Conservation (phyloP, 2,888 invertebrate species). For the Macrostomum cliftonense region DNA sequence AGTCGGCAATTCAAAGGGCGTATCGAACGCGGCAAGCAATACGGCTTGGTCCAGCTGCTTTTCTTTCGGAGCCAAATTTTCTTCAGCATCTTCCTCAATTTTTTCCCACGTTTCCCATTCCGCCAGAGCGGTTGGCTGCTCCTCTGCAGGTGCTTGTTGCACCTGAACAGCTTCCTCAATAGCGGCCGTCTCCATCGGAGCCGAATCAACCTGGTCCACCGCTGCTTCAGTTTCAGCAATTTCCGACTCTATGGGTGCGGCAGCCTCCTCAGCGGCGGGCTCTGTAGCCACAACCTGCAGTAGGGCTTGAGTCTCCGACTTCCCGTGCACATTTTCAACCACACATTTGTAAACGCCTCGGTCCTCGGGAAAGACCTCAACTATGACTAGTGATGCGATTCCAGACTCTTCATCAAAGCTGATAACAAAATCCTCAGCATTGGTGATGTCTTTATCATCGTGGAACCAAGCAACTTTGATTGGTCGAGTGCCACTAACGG, state of each 20-base stretch:
- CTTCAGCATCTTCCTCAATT: constrained; percentile 14
- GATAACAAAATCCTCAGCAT: constrained; percentile 34
- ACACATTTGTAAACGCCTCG: constrained; percentile 47
- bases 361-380: constrained; percentile 36
- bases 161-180: constrained; percentile 1
- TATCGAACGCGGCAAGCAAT: not conserved
- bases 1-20: not conserved
- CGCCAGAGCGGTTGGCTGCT: not conserved
- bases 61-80: constrained; percentile 13
- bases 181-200: not conserved
- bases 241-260: not conserved
- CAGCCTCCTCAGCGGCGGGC: not conserved
- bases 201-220: not conserved
- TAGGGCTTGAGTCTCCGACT: constrained; percentile 52
- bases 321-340: constrained; percentile 59
- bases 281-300: constrained; percentile 13
- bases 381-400: constrained; percentile 29
- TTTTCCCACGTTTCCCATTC: not conserved
- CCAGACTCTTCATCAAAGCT: constrained; percentile 31
- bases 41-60: constrained; percentile 10
- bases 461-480: constrained; percentile 29
- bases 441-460: constrained; percentile 33
- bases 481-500: constrained; percentile 4
- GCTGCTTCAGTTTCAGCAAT: not conserved
- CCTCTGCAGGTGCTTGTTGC: not conserved